Evolutionary conservation across 2,797 vertebrate species (phyloP).

Genomic region (Tolypeutes matacus): DNA sequence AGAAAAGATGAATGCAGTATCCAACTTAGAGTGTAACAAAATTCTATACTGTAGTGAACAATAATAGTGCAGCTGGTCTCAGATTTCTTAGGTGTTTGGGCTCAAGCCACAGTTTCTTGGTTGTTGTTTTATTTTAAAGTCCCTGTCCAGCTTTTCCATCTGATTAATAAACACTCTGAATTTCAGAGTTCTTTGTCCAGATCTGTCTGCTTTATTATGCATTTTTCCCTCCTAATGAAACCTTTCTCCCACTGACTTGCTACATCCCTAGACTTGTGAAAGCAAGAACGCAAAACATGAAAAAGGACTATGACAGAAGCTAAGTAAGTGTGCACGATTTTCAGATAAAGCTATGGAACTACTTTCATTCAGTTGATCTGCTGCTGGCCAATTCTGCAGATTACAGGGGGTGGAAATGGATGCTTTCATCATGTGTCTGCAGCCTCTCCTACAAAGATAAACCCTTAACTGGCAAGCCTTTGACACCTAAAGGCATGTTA

Average conservation of each 20-base stretch:
- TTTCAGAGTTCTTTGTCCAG: neutral
- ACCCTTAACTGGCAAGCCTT: conserved; percentile 59
- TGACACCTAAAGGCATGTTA: conserved; percentile 50
- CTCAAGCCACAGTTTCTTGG: conserved; percentile 6
- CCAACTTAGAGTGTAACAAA: neutral
- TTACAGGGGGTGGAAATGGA: conserved; percentile 3
- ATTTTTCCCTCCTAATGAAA: neutral
- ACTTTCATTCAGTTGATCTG: neutral
- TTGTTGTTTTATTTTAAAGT: conserved; percentile 30
- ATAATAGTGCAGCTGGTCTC: neutral
- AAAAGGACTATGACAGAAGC: neutral
- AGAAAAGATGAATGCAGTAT: neutral
- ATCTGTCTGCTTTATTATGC: neutral
- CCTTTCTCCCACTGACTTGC: neutral
- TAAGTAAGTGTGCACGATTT: conserved; percentile 39
- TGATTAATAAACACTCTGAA: conserved; percentile 18
- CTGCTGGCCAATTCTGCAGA: neutral
- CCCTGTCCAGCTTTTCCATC: neutral
- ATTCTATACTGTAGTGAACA: neutral
- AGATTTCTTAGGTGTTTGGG: neutral
- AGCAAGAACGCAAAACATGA: neutral
- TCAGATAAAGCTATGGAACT: conserved; percentile 9
- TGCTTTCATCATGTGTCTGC: neutral
- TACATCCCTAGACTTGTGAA: neutral
- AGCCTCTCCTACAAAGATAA: conserved; percentile 34